phyloP scores from a whole-genome alignment of 2,113 vertebrate genomes.

The Clarias macrocephalus region DNA sequence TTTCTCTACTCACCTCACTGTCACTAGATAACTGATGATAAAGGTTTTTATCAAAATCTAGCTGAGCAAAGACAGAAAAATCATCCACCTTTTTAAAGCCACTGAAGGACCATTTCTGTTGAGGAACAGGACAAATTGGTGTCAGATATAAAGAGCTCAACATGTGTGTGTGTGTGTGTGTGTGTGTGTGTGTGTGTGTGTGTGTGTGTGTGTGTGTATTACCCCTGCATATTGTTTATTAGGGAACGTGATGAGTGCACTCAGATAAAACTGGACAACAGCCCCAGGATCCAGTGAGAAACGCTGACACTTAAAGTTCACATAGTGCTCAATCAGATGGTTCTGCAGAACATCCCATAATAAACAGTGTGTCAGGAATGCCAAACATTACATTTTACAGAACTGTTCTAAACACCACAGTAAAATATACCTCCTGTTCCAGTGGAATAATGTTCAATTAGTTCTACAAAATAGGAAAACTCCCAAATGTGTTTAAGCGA shows the following conservation, averaged over 20 bases:
- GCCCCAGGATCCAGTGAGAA: neutral
- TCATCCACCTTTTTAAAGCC: slow-evolving; percentile 13
- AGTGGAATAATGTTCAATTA: neutral
- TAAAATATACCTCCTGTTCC: neutral
- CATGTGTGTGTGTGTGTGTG: slow-evolving; percentile 12
- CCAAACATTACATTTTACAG: neutral
- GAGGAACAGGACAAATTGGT: neutral
- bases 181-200: slow-evolving; percentile 4
- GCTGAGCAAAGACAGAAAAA: slow-evolving; percentile 12
- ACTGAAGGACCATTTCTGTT: slow-evolving; percentile 15
- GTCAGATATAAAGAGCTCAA: neutral
- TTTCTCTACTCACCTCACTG: slow-evolving; percentile 22
- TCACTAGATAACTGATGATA: slow-evolving; percentile 9
- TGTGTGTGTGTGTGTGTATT: slow-evolving; percentile 15
- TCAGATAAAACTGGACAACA: neutral
- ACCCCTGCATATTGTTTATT: slow-evolving; percentile 15
- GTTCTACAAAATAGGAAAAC: neutral
- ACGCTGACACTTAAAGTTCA: neutral
- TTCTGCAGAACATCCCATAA: slow-evolving; percentile 11
- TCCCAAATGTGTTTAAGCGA: neutral
- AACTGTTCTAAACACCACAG: neutral
- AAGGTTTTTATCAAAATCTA: slow-evolving; percentile 23
- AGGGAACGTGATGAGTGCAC: neutral
- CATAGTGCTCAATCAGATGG: neutral
- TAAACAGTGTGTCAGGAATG: neutral